phyloP scores from a whole-genome alignment of 2,113 vertebrate genomes.

The Prionailurus viverrinus region DNA sequence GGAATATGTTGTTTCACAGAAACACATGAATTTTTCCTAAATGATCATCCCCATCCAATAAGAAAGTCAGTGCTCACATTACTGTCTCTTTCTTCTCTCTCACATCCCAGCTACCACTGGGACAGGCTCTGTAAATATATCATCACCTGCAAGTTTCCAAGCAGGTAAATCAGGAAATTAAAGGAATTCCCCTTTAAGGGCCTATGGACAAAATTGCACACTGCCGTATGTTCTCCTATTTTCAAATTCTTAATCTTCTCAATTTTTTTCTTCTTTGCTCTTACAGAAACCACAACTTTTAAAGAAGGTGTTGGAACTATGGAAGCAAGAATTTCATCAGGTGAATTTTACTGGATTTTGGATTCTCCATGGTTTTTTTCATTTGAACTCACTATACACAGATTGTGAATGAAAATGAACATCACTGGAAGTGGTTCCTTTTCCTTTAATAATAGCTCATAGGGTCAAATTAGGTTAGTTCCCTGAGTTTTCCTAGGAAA shows the following conservation, averaged over 20 bases:
- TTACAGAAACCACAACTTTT: not conserved
- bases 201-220: not conserved
- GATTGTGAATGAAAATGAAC: not conserved
- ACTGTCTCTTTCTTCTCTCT: not conserved
- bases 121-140: not conserved
- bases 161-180: not conserved
- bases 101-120: not conserved
- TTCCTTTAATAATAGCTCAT: not conserved
- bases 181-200: not conserved
- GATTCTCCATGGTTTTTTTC: not conserved
- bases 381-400: not conserved
- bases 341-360: not conserved
- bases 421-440: not conserved
- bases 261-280: not conserved
- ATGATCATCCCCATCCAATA: not conserved
- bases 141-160: not conserved
- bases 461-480: not conserved
- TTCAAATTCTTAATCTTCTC: not conserved
- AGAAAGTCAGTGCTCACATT: not conserved
- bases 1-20: not conserved
- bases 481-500: not conserved
- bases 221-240: not conserved
- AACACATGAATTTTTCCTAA: not conserved
- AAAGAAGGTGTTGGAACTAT: not conserved
- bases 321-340: not conserved